A percentile compares a stretch with the other conserved stretches of the same genome.
Evolutionary conservation across 2,888 invertebrate genomes (phyloP).

Genomic region (Sesamia inferens): DNA sequence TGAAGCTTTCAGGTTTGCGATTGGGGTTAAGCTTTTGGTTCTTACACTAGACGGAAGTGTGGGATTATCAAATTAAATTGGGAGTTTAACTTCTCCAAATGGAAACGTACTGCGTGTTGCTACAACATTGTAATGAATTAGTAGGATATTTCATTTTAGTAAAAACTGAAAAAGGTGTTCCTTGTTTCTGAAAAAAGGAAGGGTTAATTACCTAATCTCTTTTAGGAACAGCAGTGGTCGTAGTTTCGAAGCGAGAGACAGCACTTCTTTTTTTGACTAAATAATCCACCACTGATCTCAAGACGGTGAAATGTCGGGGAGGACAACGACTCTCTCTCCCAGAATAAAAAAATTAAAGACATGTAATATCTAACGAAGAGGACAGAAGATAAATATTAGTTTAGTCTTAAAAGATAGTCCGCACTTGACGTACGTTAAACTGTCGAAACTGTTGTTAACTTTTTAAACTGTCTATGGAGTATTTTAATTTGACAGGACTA

Average conservation of each 20-base stretch:
- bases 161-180: not conserved
- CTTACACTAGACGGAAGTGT: not conserved
- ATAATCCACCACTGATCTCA: not conserved
- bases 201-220: not conserved
- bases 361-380: no score
- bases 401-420: no score
- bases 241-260: not conserved
- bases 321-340: no score
- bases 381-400: no score
- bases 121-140: not conserved
- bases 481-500: no score
- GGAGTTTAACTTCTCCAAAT: conserved; percentile 19
- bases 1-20: conserved; percentile 13
- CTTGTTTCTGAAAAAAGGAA: not conserved
- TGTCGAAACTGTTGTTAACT: no score
- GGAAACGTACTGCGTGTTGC: not conserved
- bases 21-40: conserved; percentile 19
- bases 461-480: no score
- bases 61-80: conserved; percentile 24
- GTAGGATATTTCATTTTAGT: not conserved
- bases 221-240: not conserved
- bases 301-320: not conserved
- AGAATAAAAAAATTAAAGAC: no score
- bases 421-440: no score
- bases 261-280: not conserved